A percentile compares a stretch with the other conserved stretches of the same genome.
Evolutionary conservation across 2,888 invertebrate genomes (phyloP).

Genomic region (Pristionchus fissidentatus): DNA sequence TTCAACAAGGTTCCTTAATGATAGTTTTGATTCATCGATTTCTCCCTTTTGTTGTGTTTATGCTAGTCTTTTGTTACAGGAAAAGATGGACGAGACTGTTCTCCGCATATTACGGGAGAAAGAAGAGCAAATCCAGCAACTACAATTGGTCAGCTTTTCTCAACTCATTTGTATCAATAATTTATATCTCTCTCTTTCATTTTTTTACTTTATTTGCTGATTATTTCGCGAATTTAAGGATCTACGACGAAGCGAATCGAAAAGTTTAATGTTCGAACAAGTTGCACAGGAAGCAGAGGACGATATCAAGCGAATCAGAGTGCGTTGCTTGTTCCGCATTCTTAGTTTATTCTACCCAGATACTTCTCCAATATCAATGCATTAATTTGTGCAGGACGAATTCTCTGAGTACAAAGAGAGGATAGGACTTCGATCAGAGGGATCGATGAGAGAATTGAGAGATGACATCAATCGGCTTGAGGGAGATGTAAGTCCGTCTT

Average conservation of each 20-base stretch:
- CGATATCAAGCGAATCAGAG: background rate
- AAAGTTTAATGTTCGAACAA: conserved; percentile 17
- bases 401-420: background rate
- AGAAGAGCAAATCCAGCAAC: background rate
- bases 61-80: background rate
- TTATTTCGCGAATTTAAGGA: too few species aligned
- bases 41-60: background rate
- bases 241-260: conserved; percentile 3
- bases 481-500: background rate
- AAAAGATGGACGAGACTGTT: background rate
- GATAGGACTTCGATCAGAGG: background rate
- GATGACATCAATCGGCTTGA: conserved; percentile 6
- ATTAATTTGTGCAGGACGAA: conserved; percentile 7
- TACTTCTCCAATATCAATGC: background rate
- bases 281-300: conserved; percentile 25
- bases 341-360: too few species aligned
- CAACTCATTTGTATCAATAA: background rate
- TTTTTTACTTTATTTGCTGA: too few species aligned
- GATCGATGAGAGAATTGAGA: conserved; percentile 1
- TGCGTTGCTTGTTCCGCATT: background rate
- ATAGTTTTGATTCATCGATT: background rate
- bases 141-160: background rate
- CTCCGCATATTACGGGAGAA: conserved; percentile 25
- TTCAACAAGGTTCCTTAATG: background rate
- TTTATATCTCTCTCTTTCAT: background rate